Evolutionary conservation across 1,140 invertebrate genomes (phyloP), one percentile per base, ranked within the genome.

Genomic region (Bombus huntii): DNA sequence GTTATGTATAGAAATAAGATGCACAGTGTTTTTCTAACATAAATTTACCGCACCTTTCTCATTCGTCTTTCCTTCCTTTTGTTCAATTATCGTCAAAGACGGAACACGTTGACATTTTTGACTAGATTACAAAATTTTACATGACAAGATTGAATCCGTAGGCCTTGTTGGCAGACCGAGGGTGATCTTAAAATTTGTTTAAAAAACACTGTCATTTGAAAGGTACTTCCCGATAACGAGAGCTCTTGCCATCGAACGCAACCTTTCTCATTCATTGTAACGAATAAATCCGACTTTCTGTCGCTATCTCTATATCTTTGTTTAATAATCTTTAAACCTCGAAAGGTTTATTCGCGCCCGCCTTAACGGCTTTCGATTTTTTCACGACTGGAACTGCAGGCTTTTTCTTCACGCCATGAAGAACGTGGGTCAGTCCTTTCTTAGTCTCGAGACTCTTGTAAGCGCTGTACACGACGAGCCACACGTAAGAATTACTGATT

Each of bases 401-500:
- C 72, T 90, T 90, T 78, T 88, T 90, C 68, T 91, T 94, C 0
- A 91, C 53, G 22, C 81, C 87, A 53, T 95, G 92, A 8, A 95
- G 92, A 81, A 94, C 92, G 70, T 95, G 94, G 12, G 90, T 93
- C 0, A 95, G 79, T 37, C 93, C 94, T 71, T 94, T 94, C 66
- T 95, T 95, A 1, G 92, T 91, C 62, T 95, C 94, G 13, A 95
- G 86, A 84, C 91, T 93, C 80, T 94, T 94, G 87, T 96, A 96
- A 44, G 94, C 94, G 72, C 95, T 96, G 81, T 96, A 96, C 0
- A 96, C 95, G 3, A 95, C 94, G 31, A 96, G 92, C 95, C 95
- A 96, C 65, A 95, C 87, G 88, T 95, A 96, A 76, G 95, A 92
- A 62, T 92, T 94, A 37, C 94, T 75, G 22, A 91, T 90, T 73